These are phyloP conservation scores for Stictonetta naevosa DNA, from an alignment of 2,113 vertebrate genomes.

Conservation along the genomic window DNA sequence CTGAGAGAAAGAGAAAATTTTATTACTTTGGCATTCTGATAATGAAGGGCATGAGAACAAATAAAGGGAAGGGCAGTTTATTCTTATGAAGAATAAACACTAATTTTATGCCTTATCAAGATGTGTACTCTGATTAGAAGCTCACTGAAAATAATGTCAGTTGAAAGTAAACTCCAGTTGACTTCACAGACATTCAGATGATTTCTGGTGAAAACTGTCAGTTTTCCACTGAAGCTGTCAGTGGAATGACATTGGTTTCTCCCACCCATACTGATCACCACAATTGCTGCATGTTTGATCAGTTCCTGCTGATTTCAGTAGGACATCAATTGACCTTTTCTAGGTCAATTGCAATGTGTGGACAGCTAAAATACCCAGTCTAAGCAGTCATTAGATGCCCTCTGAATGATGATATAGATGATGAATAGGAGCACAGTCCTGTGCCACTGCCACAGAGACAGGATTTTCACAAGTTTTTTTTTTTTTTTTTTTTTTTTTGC, in stretches of 20 bases:
- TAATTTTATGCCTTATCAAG: not conserved
- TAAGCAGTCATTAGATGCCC: not conserved
- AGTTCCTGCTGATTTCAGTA: conserved; percentile 19
- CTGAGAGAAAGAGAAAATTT: not conserved
- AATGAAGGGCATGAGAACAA: not conserved
- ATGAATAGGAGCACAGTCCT: not conserved
- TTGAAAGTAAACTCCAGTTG: not conserved
- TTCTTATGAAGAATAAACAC: not conserved
- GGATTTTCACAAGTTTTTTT: not conserved
- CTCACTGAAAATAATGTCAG: not conserved
- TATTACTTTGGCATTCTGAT: not conserved
- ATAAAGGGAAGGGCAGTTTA: accelerated
- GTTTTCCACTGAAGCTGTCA: not conserved
- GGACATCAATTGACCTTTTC: conserved; percentile 49
- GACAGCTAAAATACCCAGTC: conserved; percentile 40
- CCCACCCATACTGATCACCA: not conserved
- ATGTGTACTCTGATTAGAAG: not conserved
- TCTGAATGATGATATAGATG: not conserved
- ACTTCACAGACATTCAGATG: not conserved
- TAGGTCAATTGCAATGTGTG: conserved; percentile 24
- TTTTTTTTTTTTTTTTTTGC: not conserved
- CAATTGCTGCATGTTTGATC: conserved; percentile 22
- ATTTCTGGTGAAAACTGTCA: not conserved
- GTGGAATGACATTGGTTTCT: conserved; percentile 14
- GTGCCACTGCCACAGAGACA: not conserved